These are phyloP conservation scores for Lucinisca nassula DNA, from an alignment of 2,888 invertebrate genomes.

Conservation along the genomic window DNA sequence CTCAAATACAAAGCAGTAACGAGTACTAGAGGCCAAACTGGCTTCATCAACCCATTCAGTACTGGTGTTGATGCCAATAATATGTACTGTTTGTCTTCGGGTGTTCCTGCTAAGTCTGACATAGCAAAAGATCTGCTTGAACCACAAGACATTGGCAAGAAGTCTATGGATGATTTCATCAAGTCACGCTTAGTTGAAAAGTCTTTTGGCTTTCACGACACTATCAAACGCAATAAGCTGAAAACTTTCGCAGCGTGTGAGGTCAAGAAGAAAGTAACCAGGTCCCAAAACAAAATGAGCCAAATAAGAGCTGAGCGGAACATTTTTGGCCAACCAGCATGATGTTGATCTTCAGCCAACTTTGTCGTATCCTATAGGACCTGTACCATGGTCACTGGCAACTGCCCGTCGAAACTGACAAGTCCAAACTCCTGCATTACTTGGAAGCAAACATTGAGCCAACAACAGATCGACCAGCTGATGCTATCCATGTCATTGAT, in stretches of 20 bases:
- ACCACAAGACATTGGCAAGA: constrained; percentile 8
- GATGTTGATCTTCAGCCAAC: background rate
- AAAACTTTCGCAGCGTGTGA: constrained; percentile 49
- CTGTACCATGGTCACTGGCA: constrained; percentile 16
- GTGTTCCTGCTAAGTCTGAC: constrained; percentile 26
- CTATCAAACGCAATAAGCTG: constrained; percentile 47
- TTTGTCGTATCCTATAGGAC: background rate
- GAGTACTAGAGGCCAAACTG: constrained; percentile 37
- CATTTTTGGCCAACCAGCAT: constrained; percentile 5
- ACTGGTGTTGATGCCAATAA: constrained; percentile 23
- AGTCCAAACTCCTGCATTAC: constrained; percentile 13
- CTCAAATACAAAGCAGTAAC: background rate
- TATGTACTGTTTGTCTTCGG: constrained; percentile 52
- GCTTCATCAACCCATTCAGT: constrained; percentile 55
- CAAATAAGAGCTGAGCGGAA: constrained; percentile 56
- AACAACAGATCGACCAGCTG: background rate
- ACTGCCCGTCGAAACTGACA: constrained; percentile 27
- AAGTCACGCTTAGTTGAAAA: constrained; percentile 36
- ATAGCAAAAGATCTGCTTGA: background rate
- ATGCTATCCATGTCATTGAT: background rate
- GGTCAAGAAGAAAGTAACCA: constrained; percentile 12
- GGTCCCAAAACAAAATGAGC: constrained; percentile 46
- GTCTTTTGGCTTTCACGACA: constrained; percentile 37
- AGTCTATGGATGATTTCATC: constrained; percentile 33
- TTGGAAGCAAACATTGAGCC: background rate